A percentile compares a stretch with the other conserved stretches of the same genome.
Evolutionary conservation across 1,140 invertebrate species (phyloP).

Genomic region (Dendrolimus punctatus): DNA sequence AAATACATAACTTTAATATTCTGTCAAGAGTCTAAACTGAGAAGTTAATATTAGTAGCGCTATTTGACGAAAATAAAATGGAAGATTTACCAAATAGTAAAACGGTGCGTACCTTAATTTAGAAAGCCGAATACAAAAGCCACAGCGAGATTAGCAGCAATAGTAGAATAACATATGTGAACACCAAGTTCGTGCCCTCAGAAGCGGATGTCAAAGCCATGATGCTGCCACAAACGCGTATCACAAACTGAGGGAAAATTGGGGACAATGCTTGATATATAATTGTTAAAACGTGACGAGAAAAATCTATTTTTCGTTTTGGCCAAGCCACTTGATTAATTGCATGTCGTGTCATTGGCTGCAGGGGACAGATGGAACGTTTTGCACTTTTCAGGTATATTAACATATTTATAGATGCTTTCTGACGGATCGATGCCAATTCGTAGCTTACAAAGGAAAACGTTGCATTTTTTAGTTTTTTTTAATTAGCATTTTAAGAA

Average conservation of each 20-base stretch:
- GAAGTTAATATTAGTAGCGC: no score
- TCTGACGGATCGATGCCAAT: no score
- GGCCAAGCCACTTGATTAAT: conserved; percentile 46
- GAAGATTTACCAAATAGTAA: no score
- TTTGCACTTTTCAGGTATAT: conserved; percentile 5
- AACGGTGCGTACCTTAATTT: conserved; percentile 35
- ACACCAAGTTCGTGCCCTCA: conserved; percentile 49
- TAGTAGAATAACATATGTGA: conserved; percentile 53
- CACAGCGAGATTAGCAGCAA: conserved; percentile 49
- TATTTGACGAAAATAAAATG: no score
- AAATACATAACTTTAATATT: no score
- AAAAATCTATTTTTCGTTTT: conserved; percentile 46
- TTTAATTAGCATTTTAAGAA: no score
- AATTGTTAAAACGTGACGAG: conserved; percentile 27
- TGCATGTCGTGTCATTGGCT: conserved; percentile 21
- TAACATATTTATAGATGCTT: not conserved
- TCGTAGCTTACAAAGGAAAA: no score
- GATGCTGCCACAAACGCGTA: conserved; percentile 23
- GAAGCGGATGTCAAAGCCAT: conserved; percentile 36
- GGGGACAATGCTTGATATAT: conserved; percentile 26
- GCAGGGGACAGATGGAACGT: conserved; percentile 8
- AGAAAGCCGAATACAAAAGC: conserved; percentile 57
- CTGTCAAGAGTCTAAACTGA: no score
- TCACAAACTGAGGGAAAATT: conserved; percentile 24
- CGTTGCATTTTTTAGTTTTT: no score